phyloP scores from a whole-genome alignment of 2,113 vertebrate species.

The Sceloporus undulatus region DNA sequence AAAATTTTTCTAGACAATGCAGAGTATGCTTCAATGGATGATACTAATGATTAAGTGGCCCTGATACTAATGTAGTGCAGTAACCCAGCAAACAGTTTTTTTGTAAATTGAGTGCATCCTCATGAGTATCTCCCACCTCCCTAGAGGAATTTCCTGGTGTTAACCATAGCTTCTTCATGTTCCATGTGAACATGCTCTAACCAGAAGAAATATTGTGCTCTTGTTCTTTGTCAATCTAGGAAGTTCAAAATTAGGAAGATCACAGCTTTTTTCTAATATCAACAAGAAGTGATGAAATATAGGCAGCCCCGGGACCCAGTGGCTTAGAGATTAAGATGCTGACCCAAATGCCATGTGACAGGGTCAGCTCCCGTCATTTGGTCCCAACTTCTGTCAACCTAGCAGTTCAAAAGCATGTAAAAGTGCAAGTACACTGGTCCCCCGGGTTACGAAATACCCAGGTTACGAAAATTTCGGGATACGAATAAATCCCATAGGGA shows the following conservation, averaged over 20 bases:
- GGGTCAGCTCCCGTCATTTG: no score
- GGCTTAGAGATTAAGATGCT: no score
- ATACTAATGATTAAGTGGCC: neutral
- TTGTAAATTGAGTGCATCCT: accelerated
- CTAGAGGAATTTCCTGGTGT: neutral
- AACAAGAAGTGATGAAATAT: constrained; percentile 9
- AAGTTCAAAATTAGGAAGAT: neutral
- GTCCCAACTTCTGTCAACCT: no score
- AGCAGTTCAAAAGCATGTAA: no score
- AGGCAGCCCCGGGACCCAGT: neutral
- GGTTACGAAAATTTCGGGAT: no score
- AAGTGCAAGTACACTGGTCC: no score
- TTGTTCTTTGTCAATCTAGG: neutral
- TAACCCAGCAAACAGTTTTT: accelerated
- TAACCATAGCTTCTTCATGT: neutral
- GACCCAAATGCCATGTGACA: no score
- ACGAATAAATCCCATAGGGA: no score
- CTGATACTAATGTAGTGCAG: neutral
- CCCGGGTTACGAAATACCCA: no score
- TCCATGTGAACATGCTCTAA: neutral
- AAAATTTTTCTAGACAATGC: neutral
- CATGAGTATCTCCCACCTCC: no score
- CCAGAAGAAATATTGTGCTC: neutral
- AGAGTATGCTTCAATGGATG: neutral
- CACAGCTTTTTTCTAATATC: no score